phyloP scores from a whole-genome alignment of 2,888 invertebrate genomes.

The Scaptomyza parva region DNA sequence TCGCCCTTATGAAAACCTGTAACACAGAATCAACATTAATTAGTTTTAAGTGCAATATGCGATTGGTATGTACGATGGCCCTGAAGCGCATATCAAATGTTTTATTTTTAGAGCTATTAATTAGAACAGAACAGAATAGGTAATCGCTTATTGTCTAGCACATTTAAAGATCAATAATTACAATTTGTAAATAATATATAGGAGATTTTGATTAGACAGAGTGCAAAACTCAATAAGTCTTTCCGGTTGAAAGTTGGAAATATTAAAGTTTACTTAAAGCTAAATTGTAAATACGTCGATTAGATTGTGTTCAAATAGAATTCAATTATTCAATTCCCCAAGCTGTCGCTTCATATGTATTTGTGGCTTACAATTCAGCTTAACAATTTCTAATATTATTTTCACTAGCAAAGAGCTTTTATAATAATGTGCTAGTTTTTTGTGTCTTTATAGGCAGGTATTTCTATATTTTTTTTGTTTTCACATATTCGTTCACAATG shows the following conservation, averaged over 20 bases:
- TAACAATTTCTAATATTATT: too few relatives aligned
- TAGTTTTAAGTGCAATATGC: slow-evolving; percentile 24
- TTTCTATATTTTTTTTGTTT: neutral
- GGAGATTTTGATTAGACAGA: slow-evolving; percentile 13
- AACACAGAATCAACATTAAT: slow-evolving; percentile 44
- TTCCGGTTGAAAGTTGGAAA: slow-evolving; percentile 24
- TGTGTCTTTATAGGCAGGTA: neutral
- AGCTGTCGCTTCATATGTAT: too few relatives aligned
- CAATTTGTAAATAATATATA: neutral
- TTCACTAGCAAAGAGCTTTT: slow-evolving; percentile 3
- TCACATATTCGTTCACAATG: neutral
- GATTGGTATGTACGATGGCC: slow-evolving; percentile 14
- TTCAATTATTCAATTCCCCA: too few relatives aligned
- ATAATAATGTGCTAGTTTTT: neutral
- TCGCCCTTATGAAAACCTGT: slow-evolving; percentile 91
- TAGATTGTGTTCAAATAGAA: slow-evolving; percentile 33
- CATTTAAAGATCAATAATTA: slow-evolving; percentile 16
- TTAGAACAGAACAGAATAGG: neutral
- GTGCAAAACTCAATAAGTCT: slow-evolving; percentile 1
- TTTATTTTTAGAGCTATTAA: neutral
- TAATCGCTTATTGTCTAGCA: slow-evolving; percentile 25
- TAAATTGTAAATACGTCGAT: slow-evolving; percentile 39
- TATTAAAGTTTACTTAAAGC: slow-evolving; percentile 25
- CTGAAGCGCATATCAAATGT: neutral
- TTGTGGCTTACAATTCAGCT: too few relatives aligned